Base-by-base conservation (phyloP, 1,140 invertebrate species). In the Elymnias hypermnestra region DNA sequence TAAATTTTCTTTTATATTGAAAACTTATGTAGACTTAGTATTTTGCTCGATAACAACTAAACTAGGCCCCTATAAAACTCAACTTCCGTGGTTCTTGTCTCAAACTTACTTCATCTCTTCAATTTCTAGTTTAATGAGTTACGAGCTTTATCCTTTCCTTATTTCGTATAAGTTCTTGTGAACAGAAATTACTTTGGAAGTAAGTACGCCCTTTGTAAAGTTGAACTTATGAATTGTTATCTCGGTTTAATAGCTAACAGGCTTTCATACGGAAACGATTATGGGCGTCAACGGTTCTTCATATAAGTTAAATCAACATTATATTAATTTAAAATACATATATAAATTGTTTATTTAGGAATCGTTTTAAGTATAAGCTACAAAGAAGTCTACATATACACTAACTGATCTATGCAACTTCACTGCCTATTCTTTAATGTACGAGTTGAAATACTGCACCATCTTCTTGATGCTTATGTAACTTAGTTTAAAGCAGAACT, bases 101-200 rank as follows among this genome's bases (percentile, higher is more conserved):
- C 23, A 28, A 29, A 42, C 3, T 29, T 12, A 19, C 40, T 28
- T 31, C 17, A 42, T 18, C 26, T 31, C 40, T 42, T 42, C 29
- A 42, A 42, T 42, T 12, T 29, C 18, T 13, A 15, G 3, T 19
- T 28, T 42, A 42, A 42, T 42, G 40, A 42, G 13, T 31, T 42
- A 31, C 40, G 15, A 28, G 40, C 40, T 23, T 38, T 23, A 38
- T 38, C 36, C 26, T 31, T 42, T 31, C 29, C 29, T 33, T 33
- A 33, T 33, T 33, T 33, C 29, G 29, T 33, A 15, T 15, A 33
- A 33, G 29, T 33, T 33, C 29, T 3, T 15, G 29, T 33, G 29
- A 14, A 15, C 29, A 33, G 29, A 33, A 33, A 33, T 33, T 33
- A 12, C 29, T 33, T 33, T 33, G 14, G 29, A 33, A 33, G 29